Evolutionary conservation across 1,140 invertebrate species (phyloP).

Genomic region (Aphelinus atriplicis): DNA sequence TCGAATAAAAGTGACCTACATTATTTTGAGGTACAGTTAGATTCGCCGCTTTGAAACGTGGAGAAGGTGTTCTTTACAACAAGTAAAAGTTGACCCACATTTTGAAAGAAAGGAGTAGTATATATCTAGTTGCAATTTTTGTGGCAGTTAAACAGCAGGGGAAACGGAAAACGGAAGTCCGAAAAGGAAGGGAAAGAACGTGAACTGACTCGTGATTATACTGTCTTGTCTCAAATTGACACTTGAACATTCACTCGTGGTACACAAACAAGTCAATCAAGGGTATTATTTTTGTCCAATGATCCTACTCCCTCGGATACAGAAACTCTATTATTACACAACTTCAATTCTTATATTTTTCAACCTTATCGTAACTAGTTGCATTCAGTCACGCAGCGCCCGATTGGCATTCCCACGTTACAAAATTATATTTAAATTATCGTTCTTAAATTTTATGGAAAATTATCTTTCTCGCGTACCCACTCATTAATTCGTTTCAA

Average conservation of each 20-base stretch:
- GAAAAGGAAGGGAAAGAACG: neutral
- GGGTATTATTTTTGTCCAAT: neutral
- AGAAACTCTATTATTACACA: too few species aligned
- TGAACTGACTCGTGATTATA: neutral
- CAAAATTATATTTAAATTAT: too few species aligned
- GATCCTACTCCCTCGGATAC: too few species aligned
- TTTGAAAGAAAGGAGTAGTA: conserved; percentile 17
- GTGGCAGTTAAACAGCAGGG: neutral
- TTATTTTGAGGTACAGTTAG: conserved; percentile 8
- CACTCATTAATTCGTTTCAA: too few species aligned
- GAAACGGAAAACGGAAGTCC: conserved; percentile 12
- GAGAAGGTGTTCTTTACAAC: neutral
- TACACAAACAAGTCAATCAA: conserved; percentile 3
- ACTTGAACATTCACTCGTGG: neutral
- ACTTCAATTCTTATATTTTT: too few species aligned
- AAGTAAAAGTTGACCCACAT: conserved; percentile 27
- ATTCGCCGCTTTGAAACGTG: neutral
- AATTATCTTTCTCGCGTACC: too few species aligned
- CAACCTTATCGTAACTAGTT: too few species aligned
- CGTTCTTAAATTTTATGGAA: too few species aligned
- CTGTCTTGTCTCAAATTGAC: neutral
- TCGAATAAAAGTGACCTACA: neutral
- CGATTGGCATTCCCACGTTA: too few species aligned
- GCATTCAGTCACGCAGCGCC: too few species aligned
- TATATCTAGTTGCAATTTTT: conserved; percentile 1